Base-by-base conservation (phyloP, 2,888 invertebrate species). In the Hoplodrina blanda region DNA sequence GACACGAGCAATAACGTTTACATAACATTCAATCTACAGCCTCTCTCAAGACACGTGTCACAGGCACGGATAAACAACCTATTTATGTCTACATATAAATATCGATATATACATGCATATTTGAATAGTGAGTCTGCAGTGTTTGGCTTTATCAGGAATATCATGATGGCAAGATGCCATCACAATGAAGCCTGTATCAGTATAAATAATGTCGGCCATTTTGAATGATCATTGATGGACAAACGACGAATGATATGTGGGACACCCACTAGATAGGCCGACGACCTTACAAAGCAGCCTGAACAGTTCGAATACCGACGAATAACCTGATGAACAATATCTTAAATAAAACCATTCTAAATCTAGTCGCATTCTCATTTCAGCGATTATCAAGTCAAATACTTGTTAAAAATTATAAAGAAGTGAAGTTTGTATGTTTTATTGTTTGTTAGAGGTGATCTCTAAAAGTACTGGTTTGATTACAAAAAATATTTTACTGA, bases 131-230 rank as follows among this genome's bases (percentile, higher is more conserved):
- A 72, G 53, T 77, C 33, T 59, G 44, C 67, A 57, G 63, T 64
- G 44, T 76, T 72, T 61, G 52, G 50, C 53, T 49, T 20, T 37
- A 30, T 13, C 7, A 41, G 30, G 54, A 60, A 54, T 49, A 15
- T 20, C 33, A 37, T 37, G 15, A 61, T 56, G 80, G 75, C 78
- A 78, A 63, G 50, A 53, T 79, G 75, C 75, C 79, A 70, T 78
- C 55, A 50, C 49, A 49, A 63, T 70, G 66, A 75, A 56, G 50
- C 75, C 63, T 67, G 63, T 57, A 55, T 54, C 54, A 55, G 49
- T 52, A 49, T 37, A 73, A 65, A 62, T n/a, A 72, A 53, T 20
- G 55, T 19, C 50, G 8, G 30, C 54, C 44, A 50, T 64, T 56
- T 55, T 72, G 52, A 10, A 61, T 57, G 30, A 72, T 52, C 44